These are phyloP conservation scores for Colletes collaris DNA, from an alignment of 2,888 invertebrate species.

Conservation along the genomic window DNA sequence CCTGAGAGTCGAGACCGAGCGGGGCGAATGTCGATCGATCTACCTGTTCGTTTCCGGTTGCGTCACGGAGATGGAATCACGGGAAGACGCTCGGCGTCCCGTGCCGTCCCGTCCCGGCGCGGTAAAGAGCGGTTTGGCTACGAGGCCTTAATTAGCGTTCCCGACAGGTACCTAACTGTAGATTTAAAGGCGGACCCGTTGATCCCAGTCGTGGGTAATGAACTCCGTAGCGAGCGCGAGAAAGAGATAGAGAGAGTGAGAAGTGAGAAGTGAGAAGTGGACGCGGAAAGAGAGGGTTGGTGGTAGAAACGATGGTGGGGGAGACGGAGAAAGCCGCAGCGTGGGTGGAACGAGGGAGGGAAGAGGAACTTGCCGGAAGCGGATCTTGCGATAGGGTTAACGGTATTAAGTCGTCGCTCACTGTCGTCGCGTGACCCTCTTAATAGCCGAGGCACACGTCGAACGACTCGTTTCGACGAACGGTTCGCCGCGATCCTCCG, in stretches of 20 bases:
- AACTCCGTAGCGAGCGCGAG: slow-evolving; percentile 58
- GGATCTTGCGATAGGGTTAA: slow-evolving; percentile 76
- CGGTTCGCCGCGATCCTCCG: neutral
- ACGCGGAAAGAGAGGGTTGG: slow-evolving; percentile 14
- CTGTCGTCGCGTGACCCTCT: slow-evolving; percentile 70
- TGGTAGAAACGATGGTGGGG: neutral
- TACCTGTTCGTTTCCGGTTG: slow-evolving; percentile 40
- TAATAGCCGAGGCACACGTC: slow-evolving; percentile 51
- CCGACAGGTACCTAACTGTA: slow-evolving; percentile 72
- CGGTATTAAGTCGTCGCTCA: slow-evolving; percentile 72
- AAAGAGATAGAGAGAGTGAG: neutral
- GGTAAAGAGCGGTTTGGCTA: slow-evolving; percentile 60
- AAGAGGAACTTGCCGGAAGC: slow-evolving; percentile 67
- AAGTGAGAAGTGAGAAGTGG: neutral
- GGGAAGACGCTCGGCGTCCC: slow-evolving; percentile 9
- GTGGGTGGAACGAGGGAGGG: slow-evolving; percentile 41
- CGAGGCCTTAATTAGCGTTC: slow-evolving; percentile 70
- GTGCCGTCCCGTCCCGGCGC: slow-evolving; percentile 11
- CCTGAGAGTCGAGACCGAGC: too few relatives aligned
- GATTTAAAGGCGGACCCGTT: slow-evolving; percentile 72
- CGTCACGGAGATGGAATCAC: slow-evolving; percentile 26
- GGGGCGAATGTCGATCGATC: slow-evolving; percentile 19
- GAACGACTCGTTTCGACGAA: slow-evolving; percentile 31
- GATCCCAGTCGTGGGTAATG: slow-evolving; percentile 72
- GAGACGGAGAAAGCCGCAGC: slow-evolving; percentile 41